Percentiles rank a stretch among this genome's conserved stretches.
These are phyloP conservation scores for Epsilonema sp. DNA, from an alignment of 2,888 invertebrate species.

Conservation along the genomic window DNA sequence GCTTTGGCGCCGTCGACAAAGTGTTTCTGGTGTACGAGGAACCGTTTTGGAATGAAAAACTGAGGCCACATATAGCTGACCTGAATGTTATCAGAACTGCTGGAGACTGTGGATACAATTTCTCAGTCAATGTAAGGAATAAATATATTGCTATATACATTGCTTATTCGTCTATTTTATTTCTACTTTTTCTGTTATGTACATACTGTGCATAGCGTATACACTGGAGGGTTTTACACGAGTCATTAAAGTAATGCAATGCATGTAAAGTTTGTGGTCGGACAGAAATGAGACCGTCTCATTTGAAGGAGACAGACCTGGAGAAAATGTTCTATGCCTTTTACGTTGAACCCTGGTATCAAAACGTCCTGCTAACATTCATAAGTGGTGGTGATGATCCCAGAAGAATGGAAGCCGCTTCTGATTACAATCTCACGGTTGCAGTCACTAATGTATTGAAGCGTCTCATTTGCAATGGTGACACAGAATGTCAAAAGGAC, in stretches of 20 bases:
- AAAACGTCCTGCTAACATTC: not conserved
- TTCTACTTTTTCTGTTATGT: too few species aligned
- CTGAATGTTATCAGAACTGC: not conserved
- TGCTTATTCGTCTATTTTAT: too few species aligned
- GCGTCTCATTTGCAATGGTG: not conserved
- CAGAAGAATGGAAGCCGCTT: not conserved
- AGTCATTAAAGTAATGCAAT: too few species aligned
- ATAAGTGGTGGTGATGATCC: not conserved
- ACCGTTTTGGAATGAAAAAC: slow-evolving; percentile 51
- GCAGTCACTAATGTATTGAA: not conserved
- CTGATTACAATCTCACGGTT: not conserved
- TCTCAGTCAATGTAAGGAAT: too few species aligned
- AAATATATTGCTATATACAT: too few species aligned
- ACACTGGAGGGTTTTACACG: too few species aligned
- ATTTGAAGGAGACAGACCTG: too few species aligned
- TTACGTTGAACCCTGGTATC: not conserved
- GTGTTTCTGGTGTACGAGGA: slow-evolving; percentile 44
- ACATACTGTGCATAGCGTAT: too few species aligned
- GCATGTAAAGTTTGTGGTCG: not conserved
- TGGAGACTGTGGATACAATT: too few species aligned
- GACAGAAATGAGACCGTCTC: not conserved
- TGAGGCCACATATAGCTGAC: too few species aligned
- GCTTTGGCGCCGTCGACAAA: slow-evolving; percentile 47
- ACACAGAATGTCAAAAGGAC: too few species aligned
- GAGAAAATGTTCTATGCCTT: not conserved